Evolutionary conservation across 2,113 vertebrate genomes (phyloP).

Genomic region (Grallaria varia): DNA sequence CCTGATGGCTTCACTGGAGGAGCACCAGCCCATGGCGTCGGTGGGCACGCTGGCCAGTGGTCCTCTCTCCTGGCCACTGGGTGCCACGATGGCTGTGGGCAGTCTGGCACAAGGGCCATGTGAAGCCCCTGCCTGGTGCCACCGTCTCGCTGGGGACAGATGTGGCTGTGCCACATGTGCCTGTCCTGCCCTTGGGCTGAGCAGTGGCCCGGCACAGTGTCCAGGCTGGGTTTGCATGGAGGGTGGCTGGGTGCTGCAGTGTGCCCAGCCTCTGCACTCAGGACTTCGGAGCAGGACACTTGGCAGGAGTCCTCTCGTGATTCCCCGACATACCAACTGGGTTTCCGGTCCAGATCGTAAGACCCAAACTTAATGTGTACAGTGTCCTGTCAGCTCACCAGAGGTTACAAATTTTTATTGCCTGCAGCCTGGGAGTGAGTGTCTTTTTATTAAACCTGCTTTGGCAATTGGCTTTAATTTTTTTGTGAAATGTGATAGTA

Average conservation of each 20-base stretch:
- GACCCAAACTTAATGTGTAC: accelerated
- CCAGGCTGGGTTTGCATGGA: accelerated
- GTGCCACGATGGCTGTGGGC: accelerated
- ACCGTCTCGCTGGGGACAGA: accelerated
- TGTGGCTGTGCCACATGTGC: accelerated
- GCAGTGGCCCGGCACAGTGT: neutral
- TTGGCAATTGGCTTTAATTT: neutral
- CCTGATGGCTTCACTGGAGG: neutral
- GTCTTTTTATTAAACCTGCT: neutral
- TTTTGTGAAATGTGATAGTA: neutral
- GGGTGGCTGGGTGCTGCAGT: accelerated
- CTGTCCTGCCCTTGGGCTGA: no score
- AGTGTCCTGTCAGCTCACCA: accelerated
- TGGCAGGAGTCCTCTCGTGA: accelerated
- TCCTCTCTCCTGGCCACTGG: accelerated
- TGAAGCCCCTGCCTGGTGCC: accelerated
- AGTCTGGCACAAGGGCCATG: neutral
- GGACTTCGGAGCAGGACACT: accelerated
- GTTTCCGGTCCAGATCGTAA: accelerated
- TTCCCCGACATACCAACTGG: accelerated
- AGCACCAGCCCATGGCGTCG: neutral
- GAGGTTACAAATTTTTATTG: neutral
- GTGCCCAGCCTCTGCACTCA: neutral
- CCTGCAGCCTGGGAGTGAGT: accelerated
- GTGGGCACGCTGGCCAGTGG: neutral